A percentile compares a stretch with the other conserved stretches of the same genome.
These are phyloP conservation scores for Ooceraea biroi DNA, from an alignment of 1,140 invertebrate genomes.

Conservation along the genomic window DNA sequence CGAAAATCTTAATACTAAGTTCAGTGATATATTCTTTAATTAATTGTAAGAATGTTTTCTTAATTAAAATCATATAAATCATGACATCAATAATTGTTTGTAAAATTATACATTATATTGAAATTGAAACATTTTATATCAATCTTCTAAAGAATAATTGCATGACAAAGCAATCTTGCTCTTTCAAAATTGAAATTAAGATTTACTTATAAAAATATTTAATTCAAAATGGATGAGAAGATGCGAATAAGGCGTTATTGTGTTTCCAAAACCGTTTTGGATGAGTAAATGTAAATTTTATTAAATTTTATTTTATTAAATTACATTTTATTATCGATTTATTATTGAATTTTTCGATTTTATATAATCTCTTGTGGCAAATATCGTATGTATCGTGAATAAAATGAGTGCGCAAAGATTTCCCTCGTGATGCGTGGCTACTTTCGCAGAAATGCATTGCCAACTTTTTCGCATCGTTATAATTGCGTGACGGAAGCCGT, in stretches of 20 bases:
- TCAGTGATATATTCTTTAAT: background rate
- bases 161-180: background rate
- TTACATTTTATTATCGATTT: too few relatives aligned
- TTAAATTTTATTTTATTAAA: too few relatives aligned
- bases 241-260: too few relatives aligned
- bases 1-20: background rate
- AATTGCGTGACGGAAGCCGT: constrained; percentile 15
- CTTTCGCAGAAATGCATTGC: background rate
- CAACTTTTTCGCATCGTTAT: constrained; percentile 19
- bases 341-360: background rate
- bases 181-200: background rate
- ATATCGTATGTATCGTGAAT: background rate
- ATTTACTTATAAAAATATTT: background rate
- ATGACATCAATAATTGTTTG: background rate
- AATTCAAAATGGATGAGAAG: background rate
- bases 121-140: background rate
- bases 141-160: background rate
- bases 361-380: constrained; percentile 6
- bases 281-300: too few relatives aligned
- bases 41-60: background rate
- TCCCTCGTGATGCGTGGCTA: background rate
- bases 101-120: background rate
- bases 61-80: background rate
- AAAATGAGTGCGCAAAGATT: too few relatives aligned
- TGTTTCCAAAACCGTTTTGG: too few relatives aligned